These are phyloP conservation scores for Platycercus adscitus DNA, from an alignment of 2,113 vertebrate species.

Conservation along the genomic window DNA sequence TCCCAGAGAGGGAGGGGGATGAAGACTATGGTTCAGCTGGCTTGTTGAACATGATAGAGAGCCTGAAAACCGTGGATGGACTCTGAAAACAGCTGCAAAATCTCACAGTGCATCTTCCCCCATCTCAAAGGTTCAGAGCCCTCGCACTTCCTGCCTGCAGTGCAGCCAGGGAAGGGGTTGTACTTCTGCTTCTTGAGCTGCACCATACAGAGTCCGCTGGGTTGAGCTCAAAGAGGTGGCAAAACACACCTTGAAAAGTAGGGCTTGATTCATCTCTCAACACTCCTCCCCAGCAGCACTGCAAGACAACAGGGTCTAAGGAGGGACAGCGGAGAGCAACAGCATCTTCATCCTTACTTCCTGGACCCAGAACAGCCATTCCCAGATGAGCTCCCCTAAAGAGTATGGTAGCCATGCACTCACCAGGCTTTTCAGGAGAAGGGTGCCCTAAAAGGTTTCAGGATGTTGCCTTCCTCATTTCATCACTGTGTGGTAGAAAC, in stretches of 20 bases:
- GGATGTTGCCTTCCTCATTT: background rate
- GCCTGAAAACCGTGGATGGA: rapidly evolving
- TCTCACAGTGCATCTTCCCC: background rate
- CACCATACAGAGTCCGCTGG: rapidly evolving
- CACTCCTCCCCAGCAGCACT: background rate
- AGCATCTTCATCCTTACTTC: background rate
- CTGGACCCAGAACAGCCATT: background rate
- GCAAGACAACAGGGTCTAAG: background rate
- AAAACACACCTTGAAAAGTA: background rate
- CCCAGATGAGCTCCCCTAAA: background rate
- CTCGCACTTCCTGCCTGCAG: background rate
- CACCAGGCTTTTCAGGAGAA: background rate
- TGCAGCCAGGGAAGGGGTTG: background rate
- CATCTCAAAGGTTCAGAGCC: background rate
- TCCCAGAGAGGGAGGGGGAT: background rate
- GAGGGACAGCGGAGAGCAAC: background rate
- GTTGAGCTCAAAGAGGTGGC: background rate
- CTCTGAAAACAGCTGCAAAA: background rate
- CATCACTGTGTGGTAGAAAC: background rate
- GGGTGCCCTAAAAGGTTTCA: background rate
- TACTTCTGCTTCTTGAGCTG: background rate
- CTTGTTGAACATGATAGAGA: background rate
- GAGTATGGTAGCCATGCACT: rapidly evolving
- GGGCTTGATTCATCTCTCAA: too few relatives aligned
- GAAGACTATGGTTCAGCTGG: background rate